These are phyloP conservation scores for Cyaniris semiargus DNA, from an alignment of 2,888 invertebrate genomes.

Conservation along the genomic window DNA sequence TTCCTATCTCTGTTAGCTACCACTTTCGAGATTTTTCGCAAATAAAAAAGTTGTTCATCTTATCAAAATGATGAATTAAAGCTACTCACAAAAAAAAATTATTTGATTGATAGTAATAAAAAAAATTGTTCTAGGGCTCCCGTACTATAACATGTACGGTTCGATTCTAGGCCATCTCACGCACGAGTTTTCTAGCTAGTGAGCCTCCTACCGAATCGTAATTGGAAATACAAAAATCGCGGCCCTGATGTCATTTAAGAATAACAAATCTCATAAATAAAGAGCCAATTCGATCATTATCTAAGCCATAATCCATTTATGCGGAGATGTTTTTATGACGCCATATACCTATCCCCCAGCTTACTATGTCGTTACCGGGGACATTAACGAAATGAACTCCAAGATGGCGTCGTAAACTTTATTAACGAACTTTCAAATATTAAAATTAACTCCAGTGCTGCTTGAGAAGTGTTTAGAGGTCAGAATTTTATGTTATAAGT, in stretches of 20 bases:
- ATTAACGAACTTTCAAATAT: conserved; percentile 32
- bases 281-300: conserved; percentile 1
- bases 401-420: conserved; percentile 28
- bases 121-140: too few relatives aligned
- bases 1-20: too few relatives aligned
- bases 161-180: not conserved
- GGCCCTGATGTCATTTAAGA: not conserved
- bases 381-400: conserved; percentile 40
- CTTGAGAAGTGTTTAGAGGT: not conserved
- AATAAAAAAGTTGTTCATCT: too few relatives aligned
- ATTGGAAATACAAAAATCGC: not conserved
- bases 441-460: conserved; percentile 19
- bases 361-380: conserved; percentile 37
- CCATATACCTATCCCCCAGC: conserved; percentile 37
- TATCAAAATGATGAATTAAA: too few relatives aligned
- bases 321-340: conserved; percentile 48
- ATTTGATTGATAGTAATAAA: too few relatives aligned
- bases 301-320: conserved; percentile 42
- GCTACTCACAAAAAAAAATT: too few relatives aligned
- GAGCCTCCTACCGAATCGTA: not conserved
- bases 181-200: not conserved
- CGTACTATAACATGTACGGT: too few relatives aligned
- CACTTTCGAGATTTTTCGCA: too few relatives aligned
- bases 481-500: not conserved
- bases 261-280: conserved; percentile 19